These are phyloP conservation scores for Indicator maculatus DNA, from an alignment of 2,113 vertebrate species.

Conservation along the genomic window DNA sequence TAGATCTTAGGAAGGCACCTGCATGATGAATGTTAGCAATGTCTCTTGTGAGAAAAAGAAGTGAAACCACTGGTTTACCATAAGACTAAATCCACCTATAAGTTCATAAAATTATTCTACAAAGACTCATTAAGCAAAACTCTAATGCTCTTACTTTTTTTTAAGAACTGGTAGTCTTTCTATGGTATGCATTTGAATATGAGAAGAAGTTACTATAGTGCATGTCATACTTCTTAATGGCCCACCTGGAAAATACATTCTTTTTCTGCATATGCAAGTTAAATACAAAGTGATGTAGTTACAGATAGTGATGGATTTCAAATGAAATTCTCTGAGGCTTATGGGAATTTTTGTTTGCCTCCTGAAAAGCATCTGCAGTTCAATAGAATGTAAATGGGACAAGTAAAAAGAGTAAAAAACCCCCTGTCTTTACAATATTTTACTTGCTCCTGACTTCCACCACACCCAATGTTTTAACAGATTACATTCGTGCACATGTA, in stretches of 20 bases:
- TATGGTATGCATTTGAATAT: conserved; percentile 29
- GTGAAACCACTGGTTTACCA: not conserved
- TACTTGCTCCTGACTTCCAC: not conserved
- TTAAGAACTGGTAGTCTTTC: not conserved
- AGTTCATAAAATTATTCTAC: not conserved
- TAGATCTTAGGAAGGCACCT: not conserved
- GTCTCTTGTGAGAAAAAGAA: not conserved
- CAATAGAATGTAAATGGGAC: not conserved
- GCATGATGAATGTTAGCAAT: not conserved
- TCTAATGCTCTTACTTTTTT: conserved; percentile 45
- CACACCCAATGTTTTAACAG: not conserved
- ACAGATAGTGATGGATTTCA: not conserved
- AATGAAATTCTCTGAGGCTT: not conserved
- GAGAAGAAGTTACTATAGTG: conserved; percentile 32
- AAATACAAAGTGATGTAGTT: not conserved
- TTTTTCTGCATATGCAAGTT: conserved; percentile 46
- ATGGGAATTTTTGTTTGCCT: not conserved
- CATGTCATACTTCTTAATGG: conserved; percentile 50
- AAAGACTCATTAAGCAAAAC: not conserved
- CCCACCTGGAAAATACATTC: conserved; percentile 48
- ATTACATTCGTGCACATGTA: not conserved
- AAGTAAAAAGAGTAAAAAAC: not conserved
- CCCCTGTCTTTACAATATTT: not conserved
- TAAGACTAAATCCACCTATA: not conserved
- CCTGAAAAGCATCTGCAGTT: conserved; percentile 22